Evolutionary conservation across 2,797 vertebrate genomes (phyloP).

Genomic region (Monodelphis domestica): DNA sequence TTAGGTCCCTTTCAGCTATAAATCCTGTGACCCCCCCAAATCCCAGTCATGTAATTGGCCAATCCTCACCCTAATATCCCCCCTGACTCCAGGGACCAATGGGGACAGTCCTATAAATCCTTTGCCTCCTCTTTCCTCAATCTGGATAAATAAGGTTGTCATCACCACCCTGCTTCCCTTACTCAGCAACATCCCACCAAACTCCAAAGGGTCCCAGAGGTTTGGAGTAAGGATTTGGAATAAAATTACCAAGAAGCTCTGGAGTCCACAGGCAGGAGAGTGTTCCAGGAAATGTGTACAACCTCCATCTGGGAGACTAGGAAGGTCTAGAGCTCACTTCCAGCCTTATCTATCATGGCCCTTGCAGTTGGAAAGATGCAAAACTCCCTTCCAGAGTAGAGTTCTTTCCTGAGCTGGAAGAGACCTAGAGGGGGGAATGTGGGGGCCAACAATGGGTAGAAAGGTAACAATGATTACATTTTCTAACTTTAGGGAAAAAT

Average conservation of each 20-base stretch:
- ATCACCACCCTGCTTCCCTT: background rate
- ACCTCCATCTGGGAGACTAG: background rate
- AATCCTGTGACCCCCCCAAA: background rate
- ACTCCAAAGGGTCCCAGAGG: background rate
- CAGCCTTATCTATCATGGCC: background rate
- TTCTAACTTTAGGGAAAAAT: background rate
- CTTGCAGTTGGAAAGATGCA: background rate
- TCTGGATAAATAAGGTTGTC: background rate
- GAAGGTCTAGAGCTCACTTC: background rate
- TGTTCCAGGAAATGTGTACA: background rate
- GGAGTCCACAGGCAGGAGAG: background rate
- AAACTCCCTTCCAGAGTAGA: background rate
- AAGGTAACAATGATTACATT: background rate
- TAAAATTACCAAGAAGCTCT: background rate
- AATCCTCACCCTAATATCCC: background rate
- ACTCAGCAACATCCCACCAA: background rate
- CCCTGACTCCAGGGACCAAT: background rate
- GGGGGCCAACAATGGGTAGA: background rate
- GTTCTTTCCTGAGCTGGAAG: background rate
- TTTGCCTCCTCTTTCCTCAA: background rate
- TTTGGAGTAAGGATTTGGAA: background rate
- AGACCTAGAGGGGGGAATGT: background rate
- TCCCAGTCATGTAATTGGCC: background rate
- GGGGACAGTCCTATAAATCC: background rate
- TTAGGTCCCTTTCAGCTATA: background rate